phyloP scores from a whole-genome alignment of 2,113 vertebrate genomes.

The Rhynchopsitta pachyrhyncha region DNA sequence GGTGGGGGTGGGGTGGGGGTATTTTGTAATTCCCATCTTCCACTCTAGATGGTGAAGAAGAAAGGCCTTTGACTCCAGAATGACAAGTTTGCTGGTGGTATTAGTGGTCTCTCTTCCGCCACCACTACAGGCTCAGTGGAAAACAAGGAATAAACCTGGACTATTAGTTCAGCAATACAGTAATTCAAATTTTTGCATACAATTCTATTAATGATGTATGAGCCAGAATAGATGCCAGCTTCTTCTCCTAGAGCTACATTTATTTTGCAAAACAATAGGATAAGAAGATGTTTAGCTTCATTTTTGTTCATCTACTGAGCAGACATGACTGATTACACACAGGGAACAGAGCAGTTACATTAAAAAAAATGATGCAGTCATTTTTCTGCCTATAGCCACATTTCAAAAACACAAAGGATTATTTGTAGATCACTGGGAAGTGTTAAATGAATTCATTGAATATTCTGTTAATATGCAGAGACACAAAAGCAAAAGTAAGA shows the following conservation, averaged over 20 bases:
- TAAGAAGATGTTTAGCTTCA: conserved; percentile 53
- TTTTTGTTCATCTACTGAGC: conserved; percentile 60
- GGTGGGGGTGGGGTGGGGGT: not conserved
- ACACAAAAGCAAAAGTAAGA: conserved; percentile 39
- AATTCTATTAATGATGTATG: conserved; percentile 49
- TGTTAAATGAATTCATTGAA: conserved; percentile 67
- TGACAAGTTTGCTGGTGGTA: not conserved
- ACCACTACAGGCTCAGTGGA: not conserved
- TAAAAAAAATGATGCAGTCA: conserved; percentile 49
- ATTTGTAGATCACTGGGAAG: conserved; percentile 65
- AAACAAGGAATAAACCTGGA: not conserved
- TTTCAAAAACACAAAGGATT: conserved; percentile 64
- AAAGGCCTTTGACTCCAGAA: not conserved
- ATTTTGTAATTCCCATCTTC: not conserved
- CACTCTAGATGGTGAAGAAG: not conserved
- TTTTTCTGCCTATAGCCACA: conserved; percentile 52
- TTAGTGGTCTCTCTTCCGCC: not conserved
- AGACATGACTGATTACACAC: conserved; percentile 52
- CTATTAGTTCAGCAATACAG: not conserved
- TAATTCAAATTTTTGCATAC: not conserved
- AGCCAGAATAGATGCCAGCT: conserved; percentile 9
- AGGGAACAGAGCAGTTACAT: conserved; percentile 42
- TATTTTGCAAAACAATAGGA: conserved; percentile 55
- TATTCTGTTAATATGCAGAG: conserved; percentile 58
- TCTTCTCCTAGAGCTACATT: conserved; percentile 47